These are phyloP conservation scores for Bradypodion pumilum DNA, from an alignment of 2,797 vertebrate species.

Conservation along the genomic window DNA sequence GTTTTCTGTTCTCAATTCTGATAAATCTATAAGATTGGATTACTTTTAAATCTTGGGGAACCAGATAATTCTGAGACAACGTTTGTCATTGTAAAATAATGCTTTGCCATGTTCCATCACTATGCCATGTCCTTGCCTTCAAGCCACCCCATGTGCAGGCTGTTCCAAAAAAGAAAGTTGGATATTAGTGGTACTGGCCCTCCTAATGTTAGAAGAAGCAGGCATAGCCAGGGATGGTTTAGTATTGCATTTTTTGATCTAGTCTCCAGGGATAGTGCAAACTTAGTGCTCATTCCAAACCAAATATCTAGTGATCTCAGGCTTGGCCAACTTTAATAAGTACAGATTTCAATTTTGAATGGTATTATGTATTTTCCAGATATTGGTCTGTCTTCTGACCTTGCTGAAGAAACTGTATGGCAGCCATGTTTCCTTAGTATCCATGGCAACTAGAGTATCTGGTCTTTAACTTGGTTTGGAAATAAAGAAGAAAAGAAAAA, in stretches of 20 bases:
- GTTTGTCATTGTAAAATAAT: background rate
- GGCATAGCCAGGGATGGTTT: background rate
- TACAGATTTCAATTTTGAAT: background rate
- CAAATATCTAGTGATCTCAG: background rate
- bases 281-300: background rate
- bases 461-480: slow-evolving; percentile 50
- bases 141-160: background rate
- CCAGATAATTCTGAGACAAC: background rate
- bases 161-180: background rate
- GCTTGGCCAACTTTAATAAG: background rate
- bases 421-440: slow-evolving; percentile 68
- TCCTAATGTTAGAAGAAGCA: background rate
- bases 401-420: slow-evolving; percentile 54
- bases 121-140: background rate
- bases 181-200: background rate
- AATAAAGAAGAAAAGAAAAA: background rate
- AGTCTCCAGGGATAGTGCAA: background rate
- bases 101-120: background rate
- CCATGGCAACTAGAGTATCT: slow-evolving; percentile 66
- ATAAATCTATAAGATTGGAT: background rate
- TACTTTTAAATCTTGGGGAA: background rate
- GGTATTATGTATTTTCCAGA: slow-evolving; percentile 1
- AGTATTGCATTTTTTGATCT: background rate
- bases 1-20: background rate
- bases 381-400: slow-evolving; percentile 58